Evolutionary conservation across 2,888 invertebrate genomes (phyloP), one percentile per base, ranked within the genome.

Genomic region (Tenthredo amoena): DNA sequence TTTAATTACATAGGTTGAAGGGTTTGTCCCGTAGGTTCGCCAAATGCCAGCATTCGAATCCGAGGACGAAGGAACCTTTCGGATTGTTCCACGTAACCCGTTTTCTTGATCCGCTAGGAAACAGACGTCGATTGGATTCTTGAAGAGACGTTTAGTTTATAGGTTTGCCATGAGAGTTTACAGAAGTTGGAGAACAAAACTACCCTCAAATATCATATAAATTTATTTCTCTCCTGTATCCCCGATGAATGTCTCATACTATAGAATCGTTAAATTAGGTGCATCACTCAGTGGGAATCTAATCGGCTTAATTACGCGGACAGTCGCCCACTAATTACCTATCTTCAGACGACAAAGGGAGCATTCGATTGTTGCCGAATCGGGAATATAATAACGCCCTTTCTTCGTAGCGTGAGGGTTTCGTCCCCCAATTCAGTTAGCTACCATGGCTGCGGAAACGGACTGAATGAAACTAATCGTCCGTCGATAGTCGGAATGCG

Each of bases 1-100:
- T 81, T 81, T 81, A 81, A 81, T 81, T 81, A 62, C 81, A 15
- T 58, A 81, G 81, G 81, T 62, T 81, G 37, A 26, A 62, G 81
- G 81, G 62, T n/a, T 62, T 62, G 21, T 37, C 77, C 21, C n/a
- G 40, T 40, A 81, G 81, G 81, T 77, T 7, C 34, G 81, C 62
- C 81, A 81, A 62, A 37, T 37, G 40, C 58, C 26, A 55, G 77
- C 31, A 18, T 34, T 50, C 50, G 77, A 77, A 34, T 31, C 18
- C 50, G 34, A 55, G 77, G 34, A 55, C 74, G 74, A 6, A 77
- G 55, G 26, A 50, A 77, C 37, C 62, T 37, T 62, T 62, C 58
- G 40, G 31, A 18, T 10, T 26, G 81, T 62, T 81, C 37, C 4
- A 81, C 15, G 21, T 55, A 55, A 77, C 15, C 31, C 6, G 31